Evolutionary conservation across 1,140 invertebrate genomes (phyloP).

Genomic region (Drosophila ambigua): DNA sequence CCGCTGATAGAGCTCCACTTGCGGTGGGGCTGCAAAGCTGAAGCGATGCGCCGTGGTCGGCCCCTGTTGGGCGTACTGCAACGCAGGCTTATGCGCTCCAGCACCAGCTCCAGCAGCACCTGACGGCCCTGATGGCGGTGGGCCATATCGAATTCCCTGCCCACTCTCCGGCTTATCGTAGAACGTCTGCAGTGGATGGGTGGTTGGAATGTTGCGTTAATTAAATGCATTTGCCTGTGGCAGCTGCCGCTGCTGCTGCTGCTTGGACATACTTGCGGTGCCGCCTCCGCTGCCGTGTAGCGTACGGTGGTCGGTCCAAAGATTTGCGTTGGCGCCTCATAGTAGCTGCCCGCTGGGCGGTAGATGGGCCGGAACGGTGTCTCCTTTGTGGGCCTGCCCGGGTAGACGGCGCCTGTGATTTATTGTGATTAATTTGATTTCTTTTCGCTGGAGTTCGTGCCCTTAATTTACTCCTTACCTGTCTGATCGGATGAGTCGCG

Average conservation of each 20-base stretch:
- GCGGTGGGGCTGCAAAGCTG: conserved; percentile 59
- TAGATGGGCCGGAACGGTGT: conserved; percentile 51
- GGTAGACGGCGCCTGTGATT: conserved; percentile 33
- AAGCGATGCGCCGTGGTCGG: conserved; percentile 48
- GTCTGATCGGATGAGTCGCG: conserved; percentile 73
- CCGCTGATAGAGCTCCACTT: conserved; percentile 69
- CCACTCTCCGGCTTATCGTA: conserved; percentile 49
- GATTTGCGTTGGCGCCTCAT: conserved; percentile 42
- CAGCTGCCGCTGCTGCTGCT: not conserved
- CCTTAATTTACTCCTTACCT: conserved; percentile 21
- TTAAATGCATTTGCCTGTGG: conserved; percentile 41
- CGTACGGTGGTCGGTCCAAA: conserved; percentile 69
- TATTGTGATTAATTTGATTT: too few species aligned
- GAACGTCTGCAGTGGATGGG: conserved; percentile 37
- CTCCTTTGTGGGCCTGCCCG: conserved; percentile 44
- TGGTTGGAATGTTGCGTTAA: conserved; percentile 22
- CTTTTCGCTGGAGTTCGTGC: too few species aligned
- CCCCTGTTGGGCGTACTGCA: conserved; percentile 22
- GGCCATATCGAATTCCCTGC: conserved; percentile 32
- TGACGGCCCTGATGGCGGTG: conserved; percentile 11
- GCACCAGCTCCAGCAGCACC: conserved; percentile 10
- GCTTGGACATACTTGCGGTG: conserved; percentile 47
- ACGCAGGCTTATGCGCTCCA: not conserved
- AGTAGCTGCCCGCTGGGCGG: conserved; percentile 36
- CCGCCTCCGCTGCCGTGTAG: conserved; percentile 63